Conservation (phyloP, 2,113 vertebrate species). For the Apus apus region DNA sequence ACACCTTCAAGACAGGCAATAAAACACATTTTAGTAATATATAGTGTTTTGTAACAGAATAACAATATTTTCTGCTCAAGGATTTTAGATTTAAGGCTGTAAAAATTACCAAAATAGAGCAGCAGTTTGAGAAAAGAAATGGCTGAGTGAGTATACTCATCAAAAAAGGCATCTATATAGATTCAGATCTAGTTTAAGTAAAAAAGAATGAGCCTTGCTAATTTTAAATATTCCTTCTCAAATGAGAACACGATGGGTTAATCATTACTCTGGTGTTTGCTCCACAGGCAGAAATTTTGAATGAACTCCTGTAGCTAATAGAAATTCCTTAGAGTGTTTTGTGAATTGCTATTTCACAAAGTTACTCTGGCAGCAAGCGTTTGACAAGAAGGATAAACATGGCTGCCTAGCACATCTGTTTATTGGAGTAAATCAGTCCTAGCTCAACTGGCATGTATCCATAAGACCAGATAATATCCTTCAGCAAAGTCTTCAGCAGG, state of each 20-base stretch:
- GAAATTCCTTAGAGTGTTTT: slow-evolving; percentile 63
- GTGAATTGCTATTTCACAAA: slow-evolving; percentile 60
- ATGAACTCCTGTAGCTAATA: slow-evolving; percentile 64
- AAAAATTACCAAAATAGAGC: not conserved
- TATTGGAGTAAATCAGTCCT: slow-evolving; percentile 52
- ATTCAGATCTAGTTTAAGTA: slow-evolving; percentile 28
- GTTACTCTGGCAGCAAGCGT: slow-evolving; percentile 47
- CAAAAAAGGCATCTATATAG: not conserved
- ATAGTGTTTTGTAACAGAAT: not conserved
- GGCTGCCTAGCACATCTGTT: slow-evolving; percentile 61
- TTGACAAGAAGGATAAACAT: slow-evolving; percentile 69
- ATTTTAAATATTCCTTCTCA: slow-evolving; percentile 42
- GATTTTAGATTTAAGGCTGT: not conserved
- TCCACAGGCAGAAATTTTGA: slow-evolving; percentile 61
- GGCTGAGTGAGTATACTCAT: not conserved
- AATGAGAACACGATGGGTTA: slow-evolving; percentile 52
- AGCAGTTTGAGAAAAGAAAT: not conserved
- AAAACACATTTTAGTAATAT: not conserved
- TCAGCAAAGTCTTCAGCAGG: slow-evolving; percentile 42
- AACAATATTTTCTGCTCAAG: not conserved
- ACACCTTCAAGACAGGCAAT: not conserved
- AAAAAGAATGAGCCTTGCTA: slow-evolving; percentile 6
- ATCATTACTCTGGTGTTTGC: slow-evolving; percentile 55
- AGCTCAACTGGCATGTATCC: slow-evolving; percentile 52
- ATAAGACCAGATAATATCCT: slow-evolving; percentile 33